Evolutionary conservation across 2,113 vertebrate genomes (phyloP).

Genomic region (Pelodiscus sinensis): DNA sequence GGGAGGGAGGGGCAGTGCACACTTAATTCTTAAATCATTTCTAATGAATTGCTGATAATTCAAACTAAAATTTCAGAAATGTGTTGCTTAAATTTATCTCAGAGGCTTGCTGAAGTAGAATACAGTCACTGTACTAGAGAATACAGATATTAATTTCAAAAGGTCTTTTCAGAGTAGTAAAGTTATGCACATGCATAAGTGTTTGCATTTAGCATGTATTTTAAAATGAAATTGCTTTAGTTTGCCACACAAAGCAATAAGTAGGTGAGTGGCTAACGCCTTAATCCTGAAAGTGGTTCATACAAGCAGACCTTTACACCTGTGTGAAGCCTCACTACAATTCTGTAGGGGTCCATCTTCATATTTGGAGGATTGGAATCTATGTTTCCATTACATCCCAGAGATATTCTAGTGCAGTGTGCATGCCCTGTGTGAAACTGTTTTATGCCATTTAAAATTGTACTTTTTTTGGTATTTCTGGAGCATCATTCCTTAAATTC

Average conservation of each 20-base stretch:
- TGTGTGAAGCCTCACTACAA: neutral
- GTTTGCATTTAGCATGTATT: neutral
- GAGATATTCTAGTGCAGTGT: neutral
- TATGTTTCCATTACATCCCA: neutral
- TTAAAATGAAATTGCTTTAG: neutral
- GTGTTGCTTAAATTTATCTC: neutral
- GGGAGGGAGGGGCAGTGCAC: neutral
- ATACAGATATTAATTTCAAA: neutral
- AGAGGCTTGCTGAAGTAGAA: neutral
- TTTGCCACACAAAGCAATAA: neutral
- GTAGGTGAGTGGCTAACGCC: neutral
- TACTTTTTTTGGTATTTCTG: rapidly evolving
- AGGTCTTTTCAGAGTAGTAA: neutral
- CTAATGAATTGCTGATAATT: neutral
- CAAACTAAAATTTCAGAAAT: neutral
- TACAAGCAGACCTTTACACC: neutral
- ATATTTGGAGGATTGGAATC: rapidly evolving
- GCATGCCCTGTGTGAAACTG: rapidly evolving
- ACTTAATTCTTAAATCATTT: neutral
- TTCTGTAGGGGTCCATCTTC: neutral
- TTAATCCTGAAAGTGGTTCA: neutral
- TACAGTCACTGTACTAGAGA: neutral
- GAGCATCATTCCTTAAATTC: neutral
- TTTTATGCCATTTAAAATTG: neutral
- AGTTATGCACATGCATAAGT: neutral